phyloP scores from a whole-genome alignment of 2,888 invertebrate species.

The Cryptus armator region DNA sequence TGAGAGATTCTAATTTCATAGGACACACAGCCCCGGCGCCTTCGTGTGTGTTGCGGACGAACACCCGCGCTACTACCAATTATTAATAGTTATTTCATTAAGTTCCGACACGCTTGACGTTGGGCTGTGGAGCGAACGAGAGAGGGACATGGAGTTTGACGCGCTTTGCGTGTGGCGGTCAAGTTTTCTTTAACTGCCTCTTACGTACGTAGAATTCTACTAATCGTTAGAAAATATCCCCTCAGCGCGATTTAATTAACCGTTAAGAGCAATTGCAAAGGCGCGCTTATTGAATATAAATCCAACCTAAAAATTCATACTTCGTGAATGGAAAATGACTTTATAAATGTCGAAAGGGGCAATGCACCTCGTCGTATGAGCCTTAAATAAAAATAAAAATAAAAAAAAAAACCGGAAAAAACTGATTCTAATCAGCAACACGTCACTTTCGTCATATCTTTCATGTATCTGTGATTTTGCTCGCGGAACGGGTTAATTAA shows the following conservation, averaged over 20 bases:
- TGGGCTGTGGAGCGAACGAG: neutral
- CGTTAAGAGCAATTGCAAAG: neutral
- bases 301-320: too few species aligned
- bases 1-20: conserved; percentile 28
- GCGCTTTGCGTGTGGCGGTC: conserved; percentile 11
- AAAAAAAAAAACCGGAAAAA: neutral
- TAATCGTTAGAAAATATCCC: conserved; percentile 9
- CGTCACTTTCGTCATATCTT: conserved; percentile 1
- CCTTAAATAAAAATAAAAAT: too few species aligned
- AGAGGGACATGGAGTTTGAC: conserved; percentile 6
- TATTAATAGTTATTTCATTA: conserved; percentile 41
- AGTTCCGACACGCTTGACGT: conserved; percentile 21
- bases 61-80: conserved; percentile 2
- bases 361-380: too few species aligned
- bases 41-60: neutral
- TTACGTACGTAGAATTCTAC: neutral
- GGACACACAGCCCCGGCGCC: neutral
- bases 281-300: neutral
- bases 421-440: neutral
- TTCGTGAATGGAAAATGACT: too few species aligned
- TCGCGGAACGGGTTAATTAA: neutral
- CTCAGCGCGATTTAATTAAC: neutral
- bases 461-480: neutral
- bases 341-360: too few species aligned
- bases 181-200: conserved; percentile 3